Evolutionary conservation across 2,888 invertebrate species (phyloP).

Genomic region (Nomada hirtipes): DNA sequence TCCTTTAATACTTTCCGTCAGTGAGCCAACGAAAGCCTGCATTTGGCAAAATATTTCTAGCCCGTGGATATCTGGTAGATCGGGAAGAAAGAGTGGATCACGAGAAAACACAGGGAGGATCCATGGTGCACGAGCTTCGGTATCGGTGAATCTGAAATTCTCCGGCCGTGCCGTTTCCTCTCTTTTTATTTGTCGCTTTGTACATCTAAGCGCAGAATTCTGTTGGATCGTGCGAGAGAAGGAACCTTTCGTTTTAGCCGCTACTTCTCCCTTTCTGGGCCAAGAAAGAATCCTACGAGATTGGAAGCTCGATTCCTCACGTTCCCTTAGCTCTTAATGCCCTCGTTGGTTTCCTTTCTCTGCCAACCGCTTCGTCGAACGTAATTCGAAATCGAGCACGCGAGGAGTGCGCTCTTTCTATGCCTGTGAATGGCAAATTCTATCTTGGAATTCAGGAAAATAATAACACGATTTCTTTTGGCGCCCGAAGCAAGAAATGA

Average conservation of each 20-base stretch:
- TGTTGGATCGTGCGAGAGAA: conserved; percentile 41
- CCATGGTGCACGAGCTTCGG: conserved; percentile 38
- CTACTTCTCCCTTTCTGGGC: conserved; percentile 19
- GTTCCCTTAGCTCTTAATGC: conserved; percentile 39
- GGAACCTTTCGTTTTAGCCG: conserved; percentile 27
- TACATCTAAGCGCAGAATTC: conserved; percentile 34
- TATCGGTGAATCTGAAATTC: conserved; percentile 52
- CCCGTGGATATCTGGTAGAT: conserved; percentile 25
- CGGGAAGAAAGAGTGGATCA: conserved; percentile 37
- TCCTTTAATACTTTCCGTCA: neutral
- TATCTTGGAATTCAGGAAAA: conserved; percentile 18
- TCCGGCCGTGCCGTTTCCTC: conserved; percentile 4
- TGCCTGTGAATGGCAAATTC: conserved; percentile 22
- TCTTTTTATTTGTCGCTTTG: conserved; percentile 26
- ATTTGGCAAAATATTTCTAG: conserved; percentile 26
- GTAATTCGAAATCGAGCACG: conserved; percentile 47
- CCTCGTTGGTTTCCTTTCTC: conserved; percentile 17
- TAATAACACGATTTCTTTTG: conserved; percentile 8
- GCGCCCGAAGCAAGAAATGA: no score
- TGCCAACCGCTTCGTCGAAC: conserved; percentile 24
- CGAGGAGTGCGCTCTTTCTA: conserved; percentile 2
- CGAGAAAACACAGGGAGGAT: conserved; percentile 40
- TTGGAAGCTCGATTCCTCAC: conserved; percentile 47
- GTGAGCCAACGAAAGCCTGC: neutral
- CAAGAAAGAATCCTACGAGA: conserved; percentile 40